Evolutionary conservation across 2,888 invertebrate species (phyloP), one percentile per base, ranked within the genome.

Genomic region (Mythimna albipuncta): DNA sequence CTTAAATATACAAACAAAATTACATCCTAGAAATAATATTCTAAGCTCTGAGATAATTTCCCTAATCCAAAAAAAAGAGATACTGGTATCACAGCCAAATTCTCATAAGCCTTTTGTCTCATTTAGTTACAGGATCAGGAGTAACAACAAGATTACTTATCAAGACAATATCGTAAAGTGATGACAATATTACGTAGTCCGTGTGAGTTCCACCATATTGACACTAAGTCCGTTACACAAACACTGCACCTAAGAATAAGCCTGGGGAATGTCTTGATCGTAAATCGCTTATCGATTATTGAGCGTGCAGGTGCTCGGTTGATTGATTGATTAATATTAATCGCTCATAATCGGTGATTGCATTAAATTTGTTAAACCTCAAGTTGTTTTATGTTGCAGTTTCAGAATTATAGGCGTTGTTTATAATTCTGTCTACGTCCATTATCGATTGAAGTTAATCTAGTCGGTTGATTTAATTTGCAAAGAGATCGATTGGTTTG

Each of bases 301-400:
- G 67, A 57, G 75, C 58, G 55, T 75, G 78, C 85, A 85, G 80
- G 85, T 77, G 82, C 84, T 58, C 67, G 52, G 64, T 75, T 72
- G 83, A 83, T 81, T 79, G 82, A 84, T 85, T 83, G 79, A 85
- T 81, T 82, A 83, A 80, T 82, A 82, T 85, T 83, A 77, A 83
- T 84, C 80, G 72, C 64, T 77, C 58, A 79, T 80, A 83, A 81
- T 81, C 71, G 75, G 16, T 72, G 66, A 73, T 77, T 75, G 69
- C 75, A 77, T 68, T 77, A 70, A 74, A 75, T 84, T 72, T 67
- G 52, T 69, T 59, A 69, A 64, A 35, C 61, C 64, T 38, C 41
- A 62, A 59, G n/a, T 64, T 52, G 57, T 72, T 80, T 69, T 69
- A 72, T 72, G 62, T 63, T 72, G 54, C 59, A 64, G 69, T 75